Conservation (phyloP, 2,113 vertebrate genomes). For the Gorsachius goisagi region DNA sequence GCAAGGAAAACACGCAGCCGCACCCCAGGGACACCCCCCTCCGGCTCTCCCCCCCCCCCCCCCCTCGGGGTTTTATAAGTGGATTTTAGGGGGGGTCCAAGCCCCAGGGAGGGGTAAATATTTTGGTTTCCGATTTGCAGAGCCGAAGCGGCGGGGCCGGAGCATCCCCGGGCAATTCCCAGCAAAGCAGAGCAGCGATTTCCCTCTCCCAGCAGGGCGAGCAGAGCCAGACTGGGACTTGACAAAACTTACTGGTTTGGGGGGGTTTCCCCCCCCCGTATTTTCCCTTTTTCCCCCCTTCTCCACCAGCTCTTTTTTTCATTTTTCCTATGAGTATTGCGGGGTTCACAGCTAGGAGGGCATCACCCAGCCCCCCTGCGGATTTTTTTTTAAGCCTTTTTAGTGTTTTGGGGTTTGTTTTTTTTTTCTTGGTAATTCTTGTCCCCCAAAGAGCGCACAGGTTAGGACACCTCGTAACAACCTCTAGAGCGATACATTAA, state of each 20-base stretch:
- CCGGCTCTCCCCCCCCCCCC: too few relatives aligned
- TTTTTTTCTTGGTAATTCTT: neutral
- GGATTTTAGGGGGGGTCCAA: neutral
- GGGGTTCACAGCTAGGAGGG: neutral
- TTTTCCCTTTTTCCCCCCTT: neutral
- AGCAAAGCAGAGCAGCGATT: neutral
- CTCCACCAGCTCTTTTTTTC: neutral
- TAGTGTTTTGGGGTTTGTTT: too few relatives aligned
- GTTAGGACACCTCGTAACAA: neutral
- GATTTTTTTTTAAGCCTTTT: neutral
- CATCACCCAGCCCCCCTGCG: neutral
- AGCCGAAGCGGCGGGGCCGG: neutral
- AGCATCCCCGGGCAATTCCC: neutral
- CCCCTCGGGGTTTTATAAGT: neutral
- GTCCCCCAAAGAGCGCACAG: neutral
- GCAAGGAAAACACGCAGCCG: neutral
- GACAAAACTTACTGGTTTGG: neutral
- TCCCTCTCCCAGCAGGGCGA: neutral
- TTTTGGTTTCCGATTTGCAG: neutral
- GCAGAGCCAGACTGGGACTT: neutral
- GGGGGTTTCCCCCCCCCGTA: neutral
- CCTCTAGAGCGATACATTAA: neutral
- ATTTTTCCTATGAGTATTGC: neutral
- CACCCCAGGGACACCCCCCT: neutral
- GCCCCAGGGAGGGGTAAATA: neutral